A percentile compares a stretch with the other conserved stretches of the same genome.
phyloP scores from a whole-genome alignment of 92 coral and sea anemone genomes.

The Metridium senile region DNA sequence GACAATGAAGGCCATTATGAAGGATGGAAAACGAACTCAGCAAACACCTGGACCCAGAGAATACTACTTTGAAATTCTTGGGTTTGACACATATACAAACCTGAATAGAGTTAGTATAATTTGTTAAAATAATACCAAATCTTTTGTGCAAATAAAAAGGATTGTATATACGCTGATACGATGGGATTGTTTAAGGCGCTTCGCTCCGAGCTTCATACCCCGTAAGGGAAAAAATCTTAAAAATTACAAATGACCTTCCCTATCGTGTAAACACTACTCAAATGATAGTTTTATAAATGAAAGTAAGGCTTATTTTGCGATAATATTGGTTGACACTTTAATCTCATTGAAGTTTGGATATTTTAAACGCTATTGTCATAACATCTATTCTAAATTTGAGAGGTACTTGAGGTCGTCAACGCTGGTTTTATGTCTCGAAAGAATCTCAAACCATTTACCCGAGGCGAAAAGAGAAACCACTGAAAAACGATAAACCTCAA shows the following conservation, averaged over 20 bases:
- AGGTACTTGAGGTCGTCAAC: conserved; percentile 17
- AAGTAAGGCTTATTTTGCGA: background rate
- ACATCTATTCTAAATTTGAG: conserved; percentile 17
- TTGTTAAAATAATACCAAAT: conserved; percentile 10
- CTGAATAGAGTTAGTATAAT: background rate
- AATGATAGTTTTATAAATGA: background rate
- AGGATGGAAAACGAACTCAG: background rate
- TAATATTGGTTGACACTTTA: conserved; percentile 13
- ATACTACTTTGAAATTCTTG: background rate
- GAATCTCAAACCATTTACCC: conserved; percentile 1
- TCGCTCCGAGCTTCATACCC: background rate
- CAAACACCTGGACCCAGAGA: conserved; percentile 19
- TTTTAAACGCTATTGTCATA: conserved; percentile 18
- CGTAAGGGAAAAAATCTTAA: background rate
- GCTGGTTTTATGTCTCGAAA: background rate
- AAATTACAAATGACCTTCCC: background rate
- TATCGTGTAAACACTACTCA: background rate
- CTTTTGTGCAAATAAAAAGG: conserved; percentile 4
- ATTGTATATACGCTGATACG: background rate
- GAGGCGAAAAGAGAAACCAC: background rate
- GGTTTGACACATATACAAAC: conserved; percentile 5
- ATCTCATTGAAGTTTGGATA: conserved; percentile 16
- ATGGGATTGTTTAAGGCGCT: no score
- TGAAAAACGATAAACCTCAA: background rate
- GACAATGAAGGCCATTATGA: conserved; percentile 18